These are phyloP conservation scores for Coluber constrictor DNA, from an alignment of 2,797 vertebrate genomes.

Conservation along the genomic window DNA sequence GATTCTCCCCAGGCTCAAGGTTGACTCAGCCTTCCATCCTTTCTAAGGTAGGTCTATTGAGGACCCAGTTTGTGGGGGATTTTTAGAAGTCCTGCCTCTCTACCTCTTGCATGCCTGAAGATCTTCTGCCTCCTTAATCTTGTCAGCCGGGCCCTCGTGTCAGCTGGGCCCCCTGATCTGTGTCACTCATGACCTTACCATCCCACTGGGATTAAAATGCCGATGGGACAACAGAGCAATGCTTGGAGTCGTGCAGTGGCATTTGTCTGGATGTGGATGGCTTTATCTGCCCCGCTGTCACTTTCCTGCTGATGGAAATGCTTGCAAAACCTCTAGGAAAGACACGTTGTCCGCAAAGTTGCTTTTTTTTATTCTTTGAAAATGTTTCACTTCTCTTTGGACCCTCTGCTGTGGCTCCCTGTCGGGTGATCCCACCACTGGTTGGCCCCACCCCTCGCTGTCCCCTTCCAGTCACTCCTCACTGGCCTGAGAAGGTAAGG, in stretches of 20 bases:
- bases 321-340: not conserved
- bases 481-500: too few relatives aligned
- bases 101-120: not conserved
- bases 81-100: not conserved
- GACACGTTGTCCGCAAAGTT: too few relatives aligned
- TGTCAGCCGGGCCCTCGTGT: conserved; percentile 10
- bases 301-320: not conserved
- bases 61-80: too few relatives aligned
- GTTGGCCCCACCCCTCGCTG: too few relatives aligned
- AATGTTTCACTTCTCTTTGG: too few relatives aligned
- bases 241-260: conserved; percentile 44
- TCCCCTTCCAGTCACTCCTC: too few relatives aligned
- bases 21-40: too few relatives aligned
- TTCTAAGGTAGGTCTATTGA: too few relatives aligned
- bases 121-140: conserved; percentile 7
- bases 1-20: too few relatives aligned
- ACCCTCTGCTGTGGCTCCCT: too few relatives aligned
- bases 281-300: not conserved
- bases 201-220: conserved; percentile 51
- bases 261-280: conserved; percentile 2
- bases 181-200: not conserved
- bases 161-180: conserved; percentile 1
- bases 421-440: too few relatives aligned
- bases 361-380: too few relatives aligned
- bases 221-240: conserved; percentile 44